Base-by-base conservation (phyloP, 1,140 invertebrate genomes). In the Cyphomyrmex costatus region DNA sequence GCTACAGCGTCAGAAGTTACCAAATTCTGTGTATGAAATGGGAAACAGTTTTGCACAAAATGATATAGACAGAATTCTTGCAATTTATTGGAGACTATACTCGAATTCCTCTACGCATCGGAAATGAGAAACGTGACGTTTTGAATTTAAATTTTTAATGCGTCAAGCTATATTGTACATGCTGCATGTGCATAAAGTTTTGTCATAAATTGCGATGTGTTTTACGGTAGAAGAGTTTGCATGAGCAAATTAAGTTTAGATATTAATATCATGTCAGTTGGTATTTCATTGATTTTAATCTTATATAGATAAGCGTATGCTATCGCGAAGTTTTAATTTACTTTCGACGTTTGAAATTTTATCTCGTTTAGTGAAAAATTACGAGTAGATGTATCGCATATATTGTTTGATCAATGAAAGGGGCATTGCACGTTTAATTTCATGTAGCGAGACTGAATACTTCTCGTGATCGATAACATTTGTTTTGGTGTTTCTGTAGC, bases 351-450 rank as follows among this genome's bases (percentile, higher is more conserved):
- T 3, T 24, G 82, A 85, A 77, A 85, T 77, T 53, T 77, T 84
- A 63, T 63, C 82, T 65, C 30, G 33, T 12, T 53, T 36, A 77
- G 36, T 33, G 46, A 61, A 77, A 84, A 65, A 3, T 6, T 58
- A n/a, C 7, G 42, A 84, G 46, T 53, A 30, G 33, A 73, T 89
- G 88, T 82, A 76, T 86, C 83, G 42, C 21, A 60, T 73, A 46
- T 73, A 68, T 60, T 91, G 92, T 94, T 94, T 94, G 92, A 93
- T 94, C 92, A 93, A 93, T 93, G 93, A 91, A n/a, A 87, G 65
- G 77, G 70, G 78, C 79, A 89, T 79, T 63, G 88, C 24, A 85
- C 88, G 61, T n/a, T 58, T 83, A 88, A 91, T 71, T 42, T 86
- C 77, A 49, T 49, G 10, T 65, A 66, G 70, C 33, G 56, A 86